These are phyloP conservation scores for Puntigrus tetrazona DNA, from an alignment of 2,113 vertebrate species.

Conservation along the genomic window DNA sequence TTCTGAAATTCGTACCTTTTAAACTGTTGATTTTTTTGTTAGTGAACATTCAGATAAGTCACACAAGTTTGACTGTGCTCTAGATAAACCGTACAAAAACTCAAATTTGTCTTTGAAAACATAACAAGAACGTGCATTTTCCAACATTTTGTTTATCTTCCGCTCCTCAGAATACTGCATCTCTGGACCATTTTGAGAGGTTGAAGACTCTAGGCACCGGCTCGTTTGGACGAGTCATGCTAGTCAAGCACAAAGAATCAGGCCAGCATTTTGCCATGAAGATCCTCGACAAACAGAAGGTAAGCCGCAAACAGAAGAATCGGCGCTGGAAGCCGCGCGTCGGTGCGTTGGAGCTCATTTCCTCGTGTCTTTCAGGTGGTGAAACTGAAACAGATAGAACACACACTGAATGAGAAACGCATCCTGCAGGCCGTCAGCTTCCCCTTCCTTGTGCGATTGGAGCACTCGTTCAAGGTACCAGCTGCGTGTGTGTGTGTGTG, in stretches of 20 bases:
- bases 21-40: background rate
- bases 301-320: slow-evolving; percentile 43
- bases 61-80: background rate
- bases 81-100: background rate
- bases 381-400: slow-evolving; percentile 95
- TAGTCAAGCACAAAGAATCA: slow-evolving; percentile 87
- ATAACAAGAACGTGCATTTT: background rate
- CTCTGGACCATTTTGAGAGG: slow-evolving; percentile 89
- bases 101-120: background rate
- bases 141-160: background rate
- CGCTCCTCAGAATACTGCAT: slow-evolving; percentile 83
- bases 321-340: background rate
- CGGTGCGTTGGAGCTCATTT: background rate
- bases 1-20: background rate
- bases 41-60: background rate
- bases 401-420: slow-evolving; percentile 92
- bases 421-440: slow-evolving; percentile 93
- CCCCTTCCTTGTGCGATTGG: slow-evolving; percentile 88
- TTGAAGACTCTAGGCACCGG: slow-evolving; percentile 92
- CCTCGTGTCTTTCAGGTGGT: slow-evolving; percentile 75
- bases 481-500: background rate
- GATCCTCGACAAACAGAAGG: slow-evolving; percentile 97
- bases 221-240: slow-evolving; percentile 92
- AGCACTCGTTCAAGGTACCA: slow-evolving; percentile 91
- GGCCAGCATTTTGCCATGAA: slow-evolving; percentile 94